These are phyloP conservation scores for Drosophila kuntzei DNA, from an alignment of 2,888 invertebrate species.

Conservation along the genomic window DNA sequence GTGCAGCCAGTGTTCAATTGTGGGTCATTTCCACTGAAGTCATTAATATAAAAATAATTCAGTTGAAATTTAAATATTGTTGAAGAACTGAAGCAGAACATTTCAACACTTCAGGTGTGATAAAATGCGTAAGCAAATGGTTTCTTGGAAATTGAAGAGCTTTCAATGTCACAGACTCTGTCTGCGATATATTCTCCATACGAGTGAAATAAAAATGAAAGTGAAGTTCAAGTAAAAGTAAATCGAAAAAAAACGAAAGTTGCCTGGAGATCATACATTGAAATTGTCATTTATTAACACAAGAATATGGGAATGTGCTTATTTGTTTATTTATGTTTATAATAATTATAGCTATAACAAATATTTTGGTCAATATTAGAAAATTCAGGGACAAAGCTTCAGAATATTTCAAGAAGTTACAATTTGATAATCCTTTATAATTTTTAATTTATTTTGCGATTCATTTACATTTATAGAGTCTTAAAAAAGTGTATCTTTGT, in stretches of 20 bases:
- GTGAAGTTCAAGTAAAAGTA: constrained; percentile 6
- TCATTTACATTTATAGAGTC: too few species aligned
- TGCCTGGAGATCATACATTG: background rate
- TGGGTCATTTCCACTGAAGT: constrained; percentile 50
- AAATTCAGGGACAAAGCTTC: too few species aligned
- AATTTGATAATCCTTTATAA: too few species aligned
- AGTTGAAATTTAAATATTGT: constrained; percentile 36
- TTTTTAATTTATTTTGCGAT: too few species aligned
- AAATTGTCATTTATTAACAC: background rate
- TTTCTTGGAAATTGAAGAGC: constrained; percentile 35
- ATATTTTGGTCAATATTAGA: too few species aligned
- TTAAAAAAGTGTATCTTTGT: too few species aligned
- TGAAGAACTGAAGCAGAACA: constrained; percentile 3
- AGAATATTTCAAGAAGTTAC: too few species aligned
- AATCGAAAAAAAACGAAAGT: constrained; percentile 5
- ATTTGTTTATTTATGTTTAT: background rate
- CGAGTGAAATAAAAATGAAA: constrained; percentile 3
- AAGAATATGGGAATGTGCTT: background rate
- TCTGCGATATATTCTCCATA: constrained; percentile 9
- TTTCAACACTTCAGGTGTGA: constrained; percentile 27
- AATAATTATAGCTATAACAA: too few species aligned
- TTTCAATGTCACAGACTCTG: constrained; percentile 22
- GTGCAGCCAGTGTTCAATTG: constrained; percentile 19
- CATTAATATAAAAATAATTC: constrained; percentile 56
- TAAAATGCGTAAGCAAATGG: constrained; percentile 33